phyloP scores from a whole-genome alignment of 2,888 invertebrate genomes.

The Hemithea aestivaria region DNA sequence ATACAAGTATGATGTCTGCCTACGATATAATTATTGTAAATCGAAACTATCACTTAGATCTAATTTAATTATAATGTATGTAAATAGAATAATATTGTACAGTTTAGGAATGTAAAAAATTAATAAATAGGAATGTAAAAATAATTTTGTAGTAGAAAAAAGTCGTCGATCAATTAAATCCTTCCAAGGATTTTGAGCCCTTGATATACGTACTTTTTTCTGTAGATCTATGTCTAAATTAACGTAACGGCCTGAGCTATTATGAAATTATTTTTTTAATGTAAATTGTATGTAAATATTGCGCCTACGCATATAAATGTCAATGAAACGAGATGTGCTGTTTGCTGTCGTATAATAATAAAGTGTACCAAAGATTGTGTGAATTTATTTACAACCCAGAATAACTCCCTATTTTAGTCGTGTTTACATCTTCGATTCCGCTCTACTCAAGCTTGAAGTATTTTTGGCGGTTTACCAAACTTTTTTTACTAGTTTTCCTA shows the following conservation, averaged over 20 bases:
- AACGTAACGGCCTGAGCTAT: constrained; percentile 18
- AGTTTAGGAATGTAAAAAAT: constrained; percentile 10
- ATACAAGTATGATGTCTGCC: too few relatives aligned
- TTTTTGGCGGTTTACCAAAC: too few relatives aligned
- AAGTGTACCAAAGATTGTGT: constrained; percentile 50
- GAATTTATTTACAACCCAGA: constrained; percentile 1
- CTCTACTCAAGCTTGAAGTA: too few relatives aligned
- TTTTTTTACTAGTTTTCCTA: too few relatives aligned
- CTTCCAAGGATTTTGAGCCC: constrained; percentile 61
- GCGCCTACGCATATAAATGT: constrained; percentile 43
- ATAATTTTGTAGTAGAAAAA: constrained; percentile 36
- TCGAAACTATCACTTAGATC: constrained; percentile 4
- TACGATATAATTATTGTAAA: too few relatives aligned
- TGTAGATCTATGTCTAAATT: constrained; percentile 15
- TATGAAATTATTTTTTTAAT: constrained; percentile 37
- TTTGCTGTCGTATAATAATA: constrained; percentile 59
- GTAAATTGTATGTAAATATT: constrained; percentile 33
- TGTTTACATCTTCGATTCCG: too few relatives aligned
- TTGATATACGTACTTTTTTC: constrained; percentile 65
- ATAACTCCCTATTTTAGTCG: too few relatives aligned
- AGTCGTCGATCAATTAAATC: constrained; percentile 62
- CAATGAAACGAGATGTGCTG: constrained; percentile 63
- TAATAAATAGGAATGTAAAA: too few relatives aligned
- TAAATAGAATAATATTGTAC: too few relatives aligned
- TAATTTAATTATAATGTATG: constrained; percentile 4